These are phyloP conservation scores for Porphyrio hochstetteri DNA, from an alignment of 2,113 vertebrate species.

Conservation along the genomic window DNA sequence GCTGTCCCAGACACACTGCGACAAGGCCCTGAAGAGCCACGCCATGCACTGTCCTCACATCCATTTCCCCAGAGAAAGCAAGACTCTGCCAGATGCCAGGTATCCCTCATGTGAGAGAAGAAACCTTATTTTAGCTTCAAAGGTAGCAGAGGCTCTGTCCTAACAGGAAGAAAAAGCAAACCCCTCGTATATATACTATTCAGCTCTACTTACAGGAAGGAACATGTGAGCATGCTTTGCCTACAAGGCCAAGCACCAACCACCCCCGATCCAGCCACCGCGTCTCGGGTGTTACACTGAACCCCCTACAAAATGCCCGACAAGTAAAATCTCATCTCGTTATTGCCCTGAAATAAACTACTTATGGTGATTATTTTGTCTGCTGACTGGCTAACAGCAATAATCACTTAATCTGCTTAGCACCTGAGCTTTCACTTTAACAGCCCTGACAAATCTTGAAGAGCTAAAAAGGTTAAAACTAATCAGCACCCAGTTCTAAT, in stretches of 20 bases:
- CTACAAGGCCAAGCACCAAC: background rate
- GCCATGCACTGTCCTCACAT: background rate
- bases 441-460: slow-evolving; percentile 59
- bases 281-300: background rate
- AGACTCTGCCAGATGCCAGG: background rate
- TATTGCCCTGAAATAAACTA: slow-evolving; percentile 74
- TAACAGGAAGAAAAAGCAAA: background rate
- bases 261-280: background rate
- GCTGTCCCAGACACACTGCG: background rate
- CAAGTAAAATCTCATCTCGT: slow-evolving; percentile 42
- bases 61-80: background rate
- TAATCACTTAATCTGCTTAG: slow-evolving; percentile 80
- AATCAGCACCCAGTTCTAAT: slow-evolving; percentile 52
- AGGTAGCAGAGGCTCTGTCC: background rate
- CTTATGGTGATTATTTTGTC: slow-evolving; percentile 80
- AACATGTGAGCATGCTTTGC: slow-evolving; percentile 5
- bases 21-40: background rate
- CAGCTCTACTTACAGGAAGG: slow-evolving; percentile 28
- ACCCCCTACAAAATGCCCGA: background rate
- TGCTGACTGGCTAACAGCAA: slow-evolving; percentile 76
- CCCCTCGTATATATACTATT: background rate
- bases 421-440: slow-evolving; percentile 66
- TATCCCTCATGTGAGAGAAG: background rate
- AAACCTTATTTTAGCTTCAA: background rate
- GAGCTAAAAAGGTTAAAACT: slow-evolving; percentile 69